These are phyloP conservation scores for Columbina picui DNA, from an alignment of 2,113 vertebrate species.

Conservation along the genomic window DNA sequence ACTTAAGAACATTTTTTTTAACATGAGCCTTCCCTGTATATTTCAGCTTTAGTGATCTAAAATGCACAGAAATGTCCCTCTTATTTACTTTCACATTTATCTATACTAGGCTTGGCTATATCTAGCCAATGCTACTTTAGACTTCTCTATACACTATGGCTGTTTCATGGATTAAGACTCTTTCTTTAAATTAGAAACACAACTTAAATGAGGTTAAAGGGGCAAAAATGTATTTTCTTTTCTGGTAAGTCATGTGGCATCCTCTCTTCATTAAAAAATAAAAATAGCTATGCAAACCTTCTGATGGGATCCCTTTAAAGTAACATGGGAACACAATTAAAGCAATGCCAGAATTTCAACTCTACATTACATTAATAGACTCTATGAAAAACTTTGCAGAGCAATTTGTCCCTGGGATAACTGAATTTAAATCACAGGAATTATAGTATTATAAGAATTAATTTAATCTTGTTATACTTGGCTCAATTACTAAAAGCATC, in stretches of 20 bases:
- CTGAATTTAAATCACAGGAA: conserved; percentile 14
- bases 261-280: not conserved
- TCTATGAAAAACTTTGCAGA: not conserved
- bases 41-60: not conserved
- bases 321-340: not conserved
- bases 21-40: not conserved
- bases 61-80: not conserved
- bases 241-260: not conserved
- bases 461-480: conserved; percentile 24
- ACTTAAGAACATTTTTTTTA: not conserved
- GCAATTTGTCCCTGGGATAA: not conserved
- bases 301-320: not conserved
- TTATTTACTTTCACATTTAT: not conserved
- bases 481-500: conserved; percentile 10
- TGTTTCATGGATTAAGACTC: not conserved
- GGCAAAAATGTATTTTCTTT: not conserved
- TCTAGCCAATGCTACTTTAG: not conserved
- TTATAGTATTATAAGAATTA: not conserved
- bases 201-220: not conserved
- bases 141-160: not conserved
- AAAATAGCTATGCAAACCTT: not conserved
- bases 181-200: not conserved
- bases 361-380: not conserved
- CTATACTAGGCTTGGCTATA: not conserved
- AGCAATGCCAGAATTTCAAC: not conserved